Conservation (phyloP, 2,113 vertebrate genomes). For the Rostratula benghalensis region DNA sequence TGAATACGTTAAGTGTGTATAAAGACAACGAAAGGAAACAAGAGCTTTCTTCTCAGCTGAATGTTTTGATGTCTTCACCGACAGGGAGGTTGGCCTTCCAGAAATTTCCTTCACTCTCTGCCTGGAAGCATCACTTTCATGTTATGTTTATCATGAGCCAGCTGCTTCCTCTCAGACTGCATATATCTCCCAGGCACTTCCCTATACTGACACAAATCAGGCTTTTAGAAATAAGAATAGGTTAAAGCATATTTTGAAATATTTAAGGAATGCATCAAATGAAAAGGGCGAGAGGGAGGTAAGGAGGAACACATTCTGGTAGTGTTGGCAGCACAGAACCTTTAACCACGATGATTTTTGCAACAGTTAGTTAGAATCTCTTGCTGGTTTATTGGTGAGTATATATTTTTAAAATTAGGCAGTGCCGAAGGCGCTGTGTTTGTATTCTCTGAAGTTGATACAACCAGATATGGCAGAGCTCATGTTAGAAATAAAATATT, state of each 20-base stretch:
- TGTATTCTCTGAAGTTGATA: conserved; percentile 31
- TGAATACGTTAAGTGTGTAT: background rate
- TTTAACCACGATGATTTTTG: background rate
- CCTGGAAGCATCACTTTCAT: conserved; percentile 51
- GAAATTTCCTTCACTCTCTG: conserved; percentile 38
- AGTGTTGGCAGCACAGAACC: background rate
- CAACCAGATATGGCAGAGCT: conserved; percentile 22
- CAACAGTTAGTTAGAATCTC: background rate
- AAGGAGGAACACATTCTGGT: background rate
- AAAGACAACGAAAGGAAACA: conserved; percentile 13
- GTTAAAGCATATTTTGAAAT: background rate
- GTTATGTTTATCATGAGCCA: conserved; percentile 28
- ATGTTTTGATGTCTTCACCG: conserved; percentile 7
- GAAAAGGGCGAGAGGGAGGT: background rate
- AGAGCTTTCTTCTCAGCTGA: background rate
- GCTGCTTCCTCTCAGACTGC: conserved; percentile 10
- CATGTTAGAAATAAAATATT: conserved; percentile 41
- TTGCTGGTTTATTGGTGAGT: background rate
- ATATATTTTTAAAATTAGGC: conserved; percentile 40
- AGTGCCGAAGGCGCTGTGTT: conserved; percentile 3
- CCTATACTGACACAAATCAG: conserved; percentile 24
- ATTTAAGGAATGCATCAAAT: background rate
- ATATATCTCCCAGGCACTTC: conserved; percentile 41
- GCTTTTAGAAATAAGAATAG: conserved; percentile 7
- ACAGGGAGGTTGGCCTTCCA: conserved; percentile 14